Conservation (phyloP, 2,113 vertebrate species). For the Baryphthengus martii region DNA sequence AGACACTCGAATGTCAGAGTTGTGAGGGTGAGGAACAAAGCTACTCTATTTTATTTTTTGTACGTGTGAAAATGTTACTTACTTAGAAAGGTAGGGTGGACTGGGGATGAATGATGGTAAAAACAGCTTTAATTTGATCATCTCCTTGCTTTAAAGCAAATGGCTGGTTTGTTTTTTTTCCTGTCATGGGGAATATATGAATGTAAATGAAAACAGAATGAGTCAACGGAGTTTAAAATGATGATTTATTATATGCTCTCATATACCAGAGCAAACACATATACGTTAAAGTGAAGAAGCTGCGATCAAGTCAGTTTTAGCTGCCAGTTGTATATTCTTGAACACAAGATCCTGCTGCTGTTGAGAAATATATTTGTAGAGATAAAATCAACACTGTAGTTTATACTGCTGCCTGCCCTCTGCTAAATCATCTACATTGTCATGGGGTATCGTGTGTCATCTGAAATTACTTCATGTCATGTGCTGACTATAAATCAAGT, state of each 20-base stretch:
- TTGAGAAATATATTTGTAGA: neutral
- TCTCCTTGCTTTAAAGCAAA: neutral
- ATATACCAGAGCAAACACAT: neutral
- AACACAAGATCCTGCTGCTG: neutral
- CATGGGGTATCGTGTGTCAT: neutral
- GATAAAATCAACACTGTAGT: constrained; percentile 18
- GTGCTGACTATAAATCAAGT: constrained; percentile 10
- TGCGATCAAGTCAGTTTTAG: neutral
- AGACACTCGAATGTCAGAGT: neutral
- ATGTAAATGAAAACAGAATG: neutral
- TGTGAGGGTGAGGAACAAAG: neutral
- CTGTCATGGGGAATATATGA: neutral
- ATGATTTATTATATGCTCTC: neutral
- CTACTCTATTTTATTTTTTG: fast-evolving
- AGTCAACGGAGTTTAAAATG: neutral
- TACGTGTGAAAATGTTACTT: neutral
- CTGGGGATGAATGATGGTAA: neutral
- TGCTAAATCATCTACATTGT: neutral
- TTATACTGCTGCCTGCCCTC: neutral
- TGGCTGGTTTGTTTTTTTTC: neutral
- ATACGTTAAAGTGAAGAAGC: neutral
- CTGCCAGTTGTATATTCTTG: neutral
- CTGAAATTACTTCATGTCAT: neutral
- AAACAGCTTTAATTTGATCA: neutral
- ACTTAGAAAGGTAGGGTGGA: neutral